Percentiles rank a stretch among this genome's conserved stretches.
Conservation (phyloP, 2,888 invertebrate species). For the Smittia aterrima region DNA sequence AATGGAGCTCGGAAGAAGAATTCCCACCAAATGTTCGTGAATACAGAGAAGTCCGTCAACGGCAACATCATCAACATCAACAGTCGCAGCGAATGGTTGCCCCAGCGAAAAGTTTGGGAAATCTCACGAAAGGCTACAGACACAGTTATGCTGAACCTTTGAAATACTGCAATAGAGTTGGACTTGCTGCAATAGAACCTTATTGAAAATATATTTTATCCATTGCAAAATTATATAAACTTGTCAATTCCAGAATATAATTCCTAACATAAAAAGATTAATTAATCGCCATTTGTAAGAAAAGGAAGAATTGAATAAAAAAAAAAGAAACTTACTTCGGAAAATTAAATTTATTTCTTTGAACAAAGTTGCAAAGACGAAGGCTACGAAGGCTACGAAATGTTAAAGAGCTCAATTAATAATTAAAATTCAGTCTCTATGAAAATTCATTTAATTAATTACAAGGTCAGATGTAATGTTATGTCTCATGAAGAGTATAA, state of each 20-base stretch:
- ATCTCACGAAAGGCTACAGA: constrained; percentile 52
- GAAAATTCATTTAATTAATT: too few species aligned
- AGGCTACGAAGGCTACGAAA: too few species aligned
- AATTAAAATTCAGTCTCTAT: too few species aligned
- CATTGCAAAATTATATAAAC: not conserved
- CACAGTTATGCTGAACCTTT: constrained; percentile 52
- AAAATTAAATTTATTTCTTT: too few species aligned
- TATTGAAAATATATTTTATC: not conserved
- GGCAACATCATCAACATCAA: constrained; percentile 42
- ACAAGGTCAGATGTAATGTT: too few species aligned
- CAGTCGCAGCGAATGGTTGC: not conserved
- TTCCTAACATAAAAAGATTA: not conserved
- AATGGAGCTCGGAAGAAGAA: constrained; percentile 44
- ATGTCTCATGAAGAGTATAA: too few species aligned
- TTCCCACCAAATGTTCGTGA: constrained; percentile 43
- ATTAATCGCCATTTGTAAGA: constrained; percentile 4
- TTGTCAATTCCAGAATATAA: not conserved
- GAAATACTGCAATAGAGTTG: constrained; percentile 49
- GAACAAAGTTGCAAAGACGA: too few species aligned
- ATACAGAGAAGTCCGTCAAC: constrained; percentile 44
- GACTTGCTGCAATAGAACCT: constrained; percentile 49
- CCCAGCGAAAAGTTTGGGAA: constrained; percentile 49
- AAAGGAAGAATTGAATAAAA: not conserved
- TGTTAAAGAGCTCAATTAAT: too few species aligned
- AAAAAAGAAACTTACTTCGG: not conserved